Evolutionary conservation across 2,113 vertebrate species (phyloP), one percentile per base, ranked within the genome.

Genomic region (Psilopsiagon aymara): DNA sequence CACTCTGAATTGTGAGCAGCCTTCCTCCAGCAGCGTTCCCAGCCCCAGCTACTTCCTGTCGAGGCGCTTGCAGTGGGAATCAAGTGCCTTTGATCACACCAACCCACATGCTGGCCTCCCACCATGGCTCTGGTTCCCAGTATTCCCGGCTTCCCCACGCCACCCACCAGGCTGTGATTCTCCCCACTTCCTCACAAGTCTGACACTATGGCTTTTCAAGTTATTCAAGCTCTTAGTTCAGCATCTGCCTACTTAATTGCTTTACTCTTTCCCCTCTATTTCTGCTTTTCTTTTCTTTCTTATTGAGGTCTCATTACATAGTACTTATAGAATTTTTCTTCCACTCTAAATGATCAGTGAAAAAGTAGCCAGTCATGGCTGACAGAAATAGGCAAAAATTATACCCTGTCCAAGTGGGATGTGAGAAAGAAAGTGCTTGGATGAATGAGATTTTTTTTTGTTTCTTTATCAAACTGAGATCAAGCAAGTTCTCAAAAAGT

Each of bases 1-100:
- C 11, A 4, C 23, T 43, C 33, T 39, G 9, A 3, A 12, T n/a
- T 85, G 39, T 1, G 2, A 90, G 47, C 62, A 68, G 46, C 41
- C 37, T 78, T 84, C 20, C 49, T 81, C 7, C 35, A 37, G 59
- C 8, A 29, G 6, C 0, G 0, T 93, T 95, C 49, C 55, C 74
- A 75, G 88, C 31, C n/a, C 31, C 53, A 88, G 73, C 53, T 57
- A 44, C 63, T 92, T 92, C 94, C 89, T 88, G 20, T 20, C 0
- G 0, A 44, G n/a, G 31, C 0, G 2, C 29, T 47, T 66, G 20
- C 17, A 55, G 44, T 41, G 49, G 68, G 64, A 89, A 41, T 8
- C 5, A 33, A 76, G 14, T 8, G 41, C 24, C 31, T 96, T 83
- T 91, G 77, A 84, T 86, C 81, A 53, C 7, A 0, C 4, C 28